These are phyloP conservation scores for Drosophila ohnishii DNA, from an alignment of 1,140 invertebrate genomes.

Conservation along the genomic window DNA sequence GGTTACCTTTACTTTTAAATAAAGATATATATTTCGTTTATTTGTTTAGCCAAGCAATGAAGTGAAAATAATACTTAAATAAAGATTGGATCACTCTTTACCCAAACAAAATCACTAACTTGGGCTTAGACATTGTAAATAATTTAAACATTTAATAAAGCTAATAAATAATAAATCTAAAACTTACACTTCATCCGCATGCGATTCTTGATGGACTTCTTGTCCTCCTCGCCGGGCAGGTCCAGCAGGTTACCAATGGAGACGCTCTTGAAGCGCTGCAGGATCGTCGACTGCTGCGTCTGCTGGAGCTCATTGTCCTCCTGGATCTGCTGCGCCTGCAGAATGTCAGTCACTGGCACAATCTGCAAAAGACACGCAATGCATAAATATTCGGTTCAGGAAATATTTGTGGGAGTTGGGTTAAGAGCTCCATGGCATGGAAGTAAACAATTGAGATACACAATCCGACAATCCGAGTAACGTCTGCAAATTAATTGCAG, in stretches of 20 bases:
- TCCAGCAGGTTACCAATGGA: conserved; percentile 74
- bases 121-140: neutral
- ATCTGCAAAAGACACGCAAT: conserved; percentile 58
- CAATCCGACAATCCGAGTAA: conserved; percentile 43
- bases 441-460: conserved; percentile 58
- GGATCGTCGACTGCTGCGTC: conserved; percentile 56
- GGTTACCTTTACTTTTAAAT: neutral
- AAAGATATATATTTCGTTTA: neutral
- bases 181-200: conserved; percentile 76
- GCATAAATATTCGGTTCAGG: conserved; percentile 27
- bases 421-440: conserved; percentile 9
- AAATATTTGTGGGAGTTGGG: neutral
- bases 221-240: conserved; percentile 75
- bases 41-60: neutral
- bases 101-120: neutral
- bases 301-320: conserved; percentile 69
- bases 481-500: conserved; percentile 69
- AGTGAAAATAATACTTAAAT: neutral
- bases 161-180: neutral
- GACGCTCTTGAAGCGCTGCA: conserved; percentile 73
- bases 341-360: conserved; percentile 78
- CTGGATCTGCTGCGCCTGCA: conserved; percentile 72
- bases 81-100: neutral
- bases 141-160: neutral
- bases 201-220: conserved; percentile 76